These are phyloP conservation scores for Drosophila rubida DNA, from an alignment of 2,888 invertebrate species.

Conservation along the genomic window DNA sequence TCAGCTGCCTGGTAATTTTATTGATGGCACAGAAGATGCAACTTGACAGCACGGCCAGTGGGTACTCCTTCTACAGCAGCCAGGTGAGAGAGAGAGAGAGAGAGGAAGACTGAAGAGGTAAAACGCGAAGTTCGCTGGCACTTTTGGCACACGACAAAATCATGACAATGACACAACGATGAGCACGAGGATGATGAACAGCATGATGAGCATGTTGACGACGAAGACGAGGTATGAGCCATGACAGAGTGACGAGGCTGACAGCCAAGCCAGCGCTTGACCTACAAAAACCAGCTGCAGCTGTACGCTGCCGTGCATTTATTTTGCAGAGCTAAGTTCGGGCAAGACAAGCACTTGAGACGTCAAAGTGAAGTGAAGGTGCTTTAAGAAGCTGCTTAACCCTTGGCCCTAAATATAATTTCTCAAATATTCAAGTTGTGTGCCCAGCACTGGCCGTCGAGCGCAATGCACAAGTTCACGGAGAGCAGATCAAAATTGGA, in stretches of 20 bases:
- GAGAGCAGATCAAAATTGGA: slow-evolving; percentile 51
- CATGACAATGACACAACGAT: slow-evolving; percentile 55
- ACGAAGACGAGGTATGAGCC: slow-evolving; percentile 8
- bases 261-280: slow-evolving; percentile 55
- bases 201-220: slow-evolving; percentile 27
- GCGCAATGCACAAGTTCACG: slow-evolving; percentile 16
- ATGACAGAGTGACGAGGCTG: slow-evolving; percentile 18
- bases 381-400: slow-evolving; percentile 26
- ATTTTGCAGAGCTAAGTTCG: slow-evolving; percentile 36
- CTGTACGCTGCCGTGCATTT: slow-evolving; percentile 18
- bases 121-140: slow-evolving; percentile 51
- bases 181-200: slow-evolving; percentile 15
- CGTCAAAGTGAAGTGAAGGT: slow-evolving; percentile 33
- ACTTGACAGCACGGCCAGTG: slow-evolving; percentile 13
- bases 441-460: no score
- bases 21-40: slow-evolving; percentile 47
- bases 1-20: slow-evolving; percentile 31
- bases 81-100: not conserved
- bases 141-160: slow-evolving; percentile 55
- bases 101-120: slow-evolving; percentile 14
- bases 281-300: slow-evolving; percentile 52
- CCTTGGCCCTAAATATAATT: slow-evolving; percentile 27
- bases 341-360: slow-evolving; percentile 48
- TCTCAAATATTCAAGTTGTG: slow-evolving; percentile 46
- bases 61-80: not conserved